Evolutionary conservation across 2,797 vertebrate genomes (phyloP), one percentile per base, ranked within the genome.

Genomic region (Sebastes goodei): DNA sequence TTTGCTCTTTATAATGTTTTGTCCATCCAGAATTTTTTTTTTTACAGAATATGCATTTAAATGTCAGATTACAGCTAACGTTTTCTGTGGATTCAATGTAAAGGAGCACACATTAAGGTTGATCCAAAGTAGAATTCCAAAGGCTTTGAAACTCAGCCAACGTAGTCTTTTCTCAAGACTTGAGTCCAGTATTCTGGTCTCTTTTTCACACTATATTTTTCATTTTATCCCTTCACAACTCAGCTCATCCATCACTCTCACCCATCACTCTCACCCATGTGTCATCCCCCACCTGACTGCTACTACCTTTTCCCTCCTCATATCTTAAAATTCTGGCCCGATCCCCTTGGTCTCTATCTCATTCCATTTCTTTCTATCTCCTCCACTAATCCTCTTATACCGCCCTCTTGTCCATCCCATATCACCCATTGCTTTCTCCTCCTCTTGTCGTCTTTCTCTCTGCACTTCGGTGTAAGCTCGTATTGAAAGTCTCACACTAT

Each of bases 331-430:
- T 81, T 76, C 70, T 46, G 20, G 3, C 35, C 12, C 5, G 5
- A 60, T 57, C 49, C 27, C 69, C 64, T 60, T 30, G 21, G 53
- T 82, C 67, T 81, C 42, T 10, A 29, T 83, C 81, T 86, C 21
- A 57, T 74, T 86, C 77, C 75, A 21, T 64, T 81, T 35, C 73
- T 80, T 57, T 68, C 71, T 80, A 64, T 76, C 63, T 77, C 62
- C 59, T 84, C 60, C n/a, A 9, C 73, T 90, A 88, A 92, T 88
- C 82, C 80, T 88, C 80, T 87, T 84, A 86, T 64, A 61, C 71
- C 7, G 2, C 29, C 38, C 29, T 69, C 57, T 64, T 12, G 67
- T 69, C 70, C 74, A 70, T 81, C 68, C 46, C 62, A n/a, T 66
- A 66, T 79, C 25, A 76, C 23, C 74, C 49, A 73, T 81, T 80